Base-by-base conservation (phyloP, 2,797 vertebrate species). In the Dicrostonyx torquatus region DNA sequence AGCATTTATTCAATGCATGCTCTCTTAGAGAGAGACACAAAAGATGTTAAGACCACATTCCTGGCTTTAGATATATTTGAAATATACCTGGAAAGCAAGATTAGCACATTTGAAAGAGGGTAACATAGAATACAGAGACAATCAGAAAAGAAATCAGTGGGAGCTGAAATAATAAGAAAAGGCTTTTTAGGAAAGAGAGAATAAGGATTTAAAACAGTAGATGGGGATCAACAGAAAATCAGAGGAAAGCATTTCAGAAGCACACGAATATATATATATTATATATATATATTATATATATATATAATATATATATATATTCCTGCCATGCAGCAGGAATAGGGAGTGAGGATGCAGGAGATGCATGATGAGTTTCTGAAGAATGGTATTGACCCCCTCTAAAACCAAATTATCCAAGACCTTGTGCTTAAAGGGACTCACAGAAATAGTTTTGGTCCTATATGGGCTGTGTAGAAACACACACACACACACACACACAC, bases 51-150 rank as follows among this genome's bases (percentile, higher is more conserved):
- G 76, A 82, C 10, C 45, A 78, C 55, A 92, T 90, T 97, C 82
- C 40, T 92, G 53, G 2, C 1, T 40, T 43, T 3, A 62, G 26
- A 93, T 48, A 22, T 90, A 34, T 64, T 76, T 95, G 62, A 88
- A 93, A 96, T 76, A 53, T 53, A 88, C 29, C 68, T 50, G 29
- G 18, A 91, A 95, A 55, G 70, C 18, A 64, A 94, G 78, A 90
- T 86, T 84, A 95, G 58, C n/a, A 90, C n/a, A 93, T 58, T 48
- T 87, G 48, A 94, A 91, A 93, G 40, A 73, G n/a, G 24, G 40
- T 4, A 2, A 64, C 43, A 78, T 1, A 92, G 48, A 96, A 84
- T 11, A 60, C 7, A 78, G 2, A 50, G 37, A 87, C 84, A 93
- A 94, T 90, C 48, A 73, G 55, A 89, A 94, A 2, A 76, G 12